A percentile compares a stretch with the other conserved stretches of the same genome.
These are phyloP conservation scores for Pardosa pseudoannulata DNA, from an alignment of 2,888 invertebrate genomes.

Conservation along the genomic window DNA sequence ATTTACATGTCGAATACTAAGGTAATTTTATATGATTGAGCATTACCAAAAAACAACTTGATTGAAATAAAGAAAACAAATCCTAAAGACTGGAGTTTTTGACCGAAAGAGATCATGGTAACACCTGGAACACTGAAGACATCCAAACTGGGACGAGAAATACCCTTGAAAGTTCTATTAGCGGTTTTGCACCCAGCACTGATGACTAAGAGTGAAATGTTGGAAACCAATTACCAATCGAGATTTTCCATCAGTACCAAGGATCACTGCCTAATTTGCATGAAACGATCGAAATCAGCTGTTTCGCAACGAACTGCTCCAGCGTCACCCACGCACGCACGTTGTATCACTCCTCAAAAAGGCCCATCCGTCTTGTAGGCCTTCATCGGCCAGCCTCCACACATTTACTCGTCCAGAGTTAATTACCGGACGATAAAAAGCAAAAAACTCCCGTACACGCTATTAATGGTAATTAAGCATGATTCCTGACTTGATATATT, in stretches of 20 bases:
- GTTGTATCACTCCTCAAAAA: conserved; percentile 12
- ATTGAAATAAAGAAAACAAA: no score
- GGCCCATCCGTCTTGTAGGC: conserved; percentile 33
- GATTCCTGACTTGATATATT: conserved; percentile 62
- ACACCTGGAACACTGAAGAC: no score
- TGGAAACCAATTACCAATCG: background rate
- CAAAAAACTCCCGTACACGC: conserved; percentile 34
- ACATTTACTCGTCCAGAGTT: conserved; percentile 47
- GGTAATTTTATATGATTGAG: no score
- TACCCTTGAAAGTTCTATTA: no score
- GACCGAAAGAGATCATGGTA: no score
- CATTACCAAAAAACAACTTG: no score
- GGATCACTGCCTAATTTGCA: conserved; percentile 4
- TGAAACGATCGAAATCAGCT: background rate
- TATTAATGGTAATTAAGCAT: conserved; percentile 71
- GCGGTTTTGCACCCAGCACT: background rate
- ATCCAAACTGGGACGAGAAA: no score
- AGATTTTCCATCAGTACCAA: background rate
- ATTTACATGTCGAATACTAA: no score
- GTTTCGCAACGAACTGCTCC: background rate
- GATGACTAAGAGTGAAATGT: background rate
- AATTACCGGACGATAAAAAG: conserved; percentile 50
- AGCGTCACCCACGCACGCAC: conserved; percentile 15
- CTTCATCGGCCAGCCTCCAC: conserved; percentile 51
- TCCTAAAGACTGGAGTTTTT: no score